Evolutionary conservation across 2,797 vertebrate species (phyloP).

Genomic region (Chiloscyllium punctatum): DNA sequence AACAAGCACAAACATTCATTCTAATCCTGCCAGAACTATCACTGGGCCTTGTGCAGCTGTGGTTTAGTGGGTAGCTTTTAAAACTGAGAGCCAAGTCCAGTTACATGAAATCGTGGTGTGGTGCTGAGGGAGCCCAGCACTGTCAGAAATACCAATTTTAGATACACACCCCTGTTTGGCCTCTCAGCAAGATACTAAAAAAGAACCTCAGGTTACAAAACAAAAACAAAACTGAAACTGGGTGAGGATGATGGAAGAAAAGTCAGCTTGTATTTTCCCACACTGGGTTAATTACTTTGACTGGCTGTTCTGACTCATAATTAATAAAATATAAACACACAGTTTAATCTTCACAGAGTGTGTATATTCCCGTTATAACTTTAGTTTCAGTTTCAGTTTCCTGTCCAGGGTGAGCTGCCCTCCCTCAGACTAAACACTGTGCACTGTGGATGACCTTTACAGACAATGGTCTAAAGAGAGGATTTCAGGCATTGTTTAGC

Average conservation of each 20-base stretch:
- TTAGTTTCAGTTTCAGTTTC: not conserved
- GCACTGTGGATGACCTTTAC: not conserved
- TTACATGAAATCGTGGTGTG: not conserved
- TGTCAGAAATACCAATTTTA: not conserved
- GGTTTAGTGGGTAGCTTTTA: not conserved
- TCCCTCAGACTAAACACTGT: not conserved
- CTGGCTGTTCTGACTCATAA: not conserved
- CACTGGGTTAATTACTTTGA: not conserved
- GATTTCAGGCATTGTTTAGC: slow-evolving; percentile 13
- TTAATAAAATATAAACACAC: not conserved
- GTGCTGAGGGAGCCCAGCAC: not conserved
- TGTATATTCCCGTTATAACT: too few species aligned
- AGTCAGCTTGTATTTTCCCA: not conserved
- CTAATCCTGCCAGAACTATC: not conserved
- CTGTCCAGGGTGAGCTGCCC: not conserved
- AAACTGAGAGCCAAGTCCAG: not conserved
- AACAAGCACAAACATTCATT: not conserved
- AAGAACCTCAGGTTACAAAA: not conserved
- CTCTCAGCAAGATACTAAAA: not conserved
- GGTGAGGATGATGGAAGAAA: not conserved
- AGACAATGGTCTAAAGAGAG: not conserved
- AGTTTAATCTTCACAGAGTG: not conserved
- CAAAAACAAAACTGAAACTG: not conserved
- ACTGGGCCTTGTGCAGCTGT: not conserved
- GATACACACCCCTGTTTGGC: not conserved